Conservation (phyloP, 1,140 invertebrate species). For the Pachyrhynchus sulphureomaculatus region DNA sequence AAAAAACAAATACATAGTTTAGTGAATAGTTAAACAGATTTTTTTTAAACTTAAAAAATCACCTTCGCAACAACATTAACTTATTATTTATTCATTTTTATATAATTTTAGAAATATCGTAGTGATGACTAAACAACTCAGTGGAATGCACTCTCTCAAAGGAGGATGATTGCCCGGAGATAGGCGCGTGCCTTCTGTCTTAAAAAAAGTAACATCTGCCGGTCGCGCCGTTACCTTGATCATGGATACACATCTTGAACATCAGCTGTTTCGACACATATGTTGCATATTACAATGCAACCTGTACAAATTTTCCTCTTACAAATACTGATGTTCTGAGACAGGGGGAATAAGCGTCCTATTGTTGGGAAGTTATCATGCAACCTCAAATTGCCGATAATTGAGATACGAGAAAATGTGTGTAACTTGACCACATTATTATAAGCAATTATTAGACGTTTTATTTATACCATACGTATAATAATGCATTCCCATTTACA, state of each 20-base stretch:
- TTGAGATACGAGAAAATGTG: no score
- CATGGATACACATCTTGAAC: slow-evolving; percentile 15
- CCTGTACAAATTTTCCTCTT: slow-evolving; percentile 9
- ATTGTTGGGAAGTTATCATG: background rate
- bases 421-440: no score
- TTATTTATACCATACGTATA: no score
- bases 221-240: background rate
- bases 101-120: no score
- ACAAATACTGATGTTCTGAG: background rate
- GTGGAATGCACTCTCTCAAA: slow-evolving; percentile 4
- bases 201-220: slow-evolving; percentile 15
- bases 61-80: no score
- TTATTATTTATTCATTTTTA: no score
- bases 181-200: slow-evolving; percentile 24
- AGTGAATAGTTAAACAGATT: no score
- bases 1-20: no score
- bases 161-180: slow-evolving; percentile 11
- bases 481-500: no score
- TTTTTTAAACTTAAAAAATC: no score
- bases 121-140: background rate
- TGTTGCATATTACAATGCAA: slow-evolving; percentile 3
- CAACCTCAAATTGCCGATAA: background rate
- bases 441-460: no score
- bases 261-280: slow-evolving; percentile 22
- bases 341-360: background rate